phyloP scores from a whole-genome alignment of 2,888 invertebrate species.

The Pristionchus entomophagus region DNA sequence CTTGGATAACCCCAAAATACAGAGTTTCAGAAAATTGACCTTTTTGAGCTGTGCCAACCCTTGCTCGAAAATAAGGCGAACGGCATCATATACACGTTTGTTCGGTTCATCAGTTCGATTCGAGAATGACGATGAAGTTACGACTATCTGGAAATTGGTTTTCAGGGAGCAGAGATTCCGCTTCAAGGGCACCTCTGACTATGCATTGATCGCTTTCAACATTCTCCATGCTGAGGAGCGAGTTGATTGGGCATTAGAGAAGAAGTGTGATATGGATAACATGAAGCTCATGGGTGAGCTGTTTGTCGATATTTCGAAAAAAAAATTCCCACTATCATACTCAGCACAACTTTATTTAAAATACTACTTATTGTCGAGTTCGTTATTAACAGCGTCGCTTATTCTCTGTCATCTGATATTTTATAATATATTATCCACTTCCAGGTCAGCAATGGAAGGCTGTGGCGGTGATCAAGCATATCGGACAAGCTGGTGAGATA shows the following conservation, averaged over 20 bases:
- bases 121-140: too few species aligned
- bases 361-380: not conserved
- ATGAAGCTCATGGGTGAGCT: not conserved
- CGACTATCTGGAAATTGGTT: too few species aligned
- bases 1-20: too few species aligned
- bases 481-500: not conserved
- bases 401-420: too few species aligned
- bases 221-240: not conserved
- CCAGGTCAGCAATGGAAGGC: not conserved
- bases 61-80: too few species aligned
- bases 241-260: not conserved
- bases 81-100: too few species aligned
- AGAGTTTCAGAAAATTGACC: too few species aligned
- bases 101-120: too few species aligned
- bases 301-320: not conserved
- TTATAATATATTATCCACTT: too few species aligned
- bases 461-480: not conserved
- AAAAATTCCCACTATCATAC: too few species aligned
- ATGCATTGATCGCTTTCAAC: not conserved
- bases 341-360: not conserved
- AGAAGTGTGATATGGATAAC: not conserved
- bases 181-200: not conserved
- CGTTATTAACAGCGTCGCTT: not conserved
- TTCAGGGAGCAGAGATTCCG: not conserved
- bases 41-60: too few species aligned